A percentile compares a stretch with the other conserved stretches of the same genome.
These are phyloP conservation scores for Chloropsis hardwickii DNA, from an alignment of 2,113 vertebrate species.

Conservation along the genomic window DNA sequence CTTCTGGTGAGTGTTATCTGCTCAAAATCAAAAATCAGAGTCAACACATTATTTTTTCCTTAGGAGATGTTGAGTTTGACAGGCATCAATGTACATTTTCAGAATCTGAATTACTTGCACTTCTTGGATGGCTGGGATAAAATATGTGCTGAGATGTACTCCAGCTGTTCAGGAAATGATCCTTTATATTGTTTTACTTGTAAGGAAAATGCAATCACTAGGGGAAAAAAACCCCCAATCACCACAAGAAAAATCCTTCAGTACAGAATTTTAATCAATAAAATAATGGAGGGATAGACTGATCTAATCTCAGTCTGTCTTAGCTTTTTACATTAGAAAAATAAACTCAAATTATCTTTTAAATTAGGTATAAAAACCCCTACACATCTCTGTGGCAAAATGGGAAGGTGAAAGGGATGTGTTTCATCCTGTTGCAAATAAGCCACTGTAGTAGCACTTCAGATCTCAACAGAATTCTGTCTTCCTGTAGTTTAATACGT, in stretches of 20 bases:
- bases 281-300: not conserved
- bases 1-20: not conserved
- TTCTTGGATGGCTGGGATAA: not conserved
- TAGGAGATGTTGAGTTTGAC: not conserved
- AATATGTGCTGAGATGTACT: not conserved
- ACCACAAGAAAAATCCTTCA: not conserved
- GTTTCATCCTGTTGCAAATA: not conserved
- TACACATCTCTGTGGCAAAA: not conserved
- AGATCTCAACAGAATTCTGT: not conserved
- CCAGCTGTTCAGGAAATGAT: not conserved
- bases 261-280: not conserved
- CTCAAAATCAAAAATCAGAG: not conserved
- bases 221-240: accelerated
- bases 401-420: not conserved
- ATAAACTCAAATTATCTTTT: not conserved
- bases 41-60: not conserved
- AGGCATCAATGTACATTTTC: not conserved
- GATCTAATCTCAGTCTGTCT: not conserved
- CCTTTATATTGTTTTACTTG: not conserved
- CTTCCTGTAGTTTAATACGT: not conserved
- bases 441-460: not conserved
- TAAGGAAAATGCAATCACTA: not conserved
- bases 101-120: not conserved
- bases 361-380: not conserved
- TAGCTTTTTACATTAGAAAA: not conserved